Conservation (phyloP, 2,888 invertebrate species). For the Gandaritis pyraliata region DNA sequence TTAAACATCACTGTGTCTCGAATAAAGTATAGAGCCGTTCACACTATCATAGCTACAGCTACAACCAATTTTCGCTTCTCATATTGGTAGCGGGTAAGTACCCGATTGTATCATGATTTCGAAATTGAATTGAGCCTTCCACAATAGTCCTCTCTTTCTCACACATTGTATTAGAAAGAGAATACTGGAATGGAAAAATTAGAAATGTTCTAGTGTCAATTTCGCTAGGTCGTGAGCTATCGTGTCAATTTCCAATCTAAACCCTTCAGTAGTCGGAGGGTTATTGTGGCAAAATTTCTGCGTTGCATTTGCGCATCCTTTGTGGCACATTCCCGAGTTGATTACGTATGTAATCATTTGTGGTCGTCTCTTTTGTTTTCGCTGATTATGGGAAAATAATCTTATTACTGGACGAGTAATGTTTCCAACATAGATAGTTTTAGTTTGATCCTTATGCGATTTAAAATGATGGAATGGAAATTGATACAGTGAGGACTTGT, state of each 20-base stretch:
- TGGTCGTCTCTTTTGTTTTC: conserved; percentile 48
- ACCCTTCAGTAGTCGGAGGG: conserved; percentile 40
- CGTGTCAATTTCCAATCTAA: conserved; percentile 66
- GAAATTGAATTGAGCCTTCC: conserved; percentile 75
- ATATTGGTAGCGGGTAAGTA: conserved; percentile 78
- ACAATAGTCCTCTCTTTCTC: conserved; percentile 46
- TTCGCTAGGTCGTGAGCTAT: conserved; percentile 56
- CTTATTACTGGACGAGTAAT: conserved; percentile 36
- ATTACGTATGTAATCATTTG: conserved; percentile 71
- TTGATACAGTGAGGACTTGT: too few species aligned
- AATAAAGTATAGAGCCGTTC: conserved; percentile 63
- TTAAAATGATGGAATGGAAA: not conserved
- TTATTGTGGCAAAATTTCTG: conserved; percentile 50
- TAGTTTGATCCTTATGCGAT: conserved; percentile 1
- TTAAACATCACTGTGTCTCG: conserved; percentile 47
- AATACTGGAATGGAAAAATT: conserved; percentile 41
- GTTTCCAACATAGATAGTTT: conserved; percentile 5
- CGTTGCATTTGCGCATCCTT: conserved; percentile 57
- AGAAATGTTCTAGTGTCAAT: conserved; percentile 62
- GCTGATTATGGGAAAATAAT: conserved; percentile 45
- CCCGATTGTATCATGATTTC: conserved; percentile 72
- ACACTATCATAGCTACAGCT: conserved; percentile 59
- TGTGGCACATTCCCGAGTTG: conserved; percentile 64
- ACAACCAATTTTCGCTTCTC: conserved; percentile 77
- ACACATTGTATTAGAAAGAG: conserved; percentile 37